Conservation (phyloP, 2,797 vertebrate genomes). For the Peromyscus nudipes region DNA sequence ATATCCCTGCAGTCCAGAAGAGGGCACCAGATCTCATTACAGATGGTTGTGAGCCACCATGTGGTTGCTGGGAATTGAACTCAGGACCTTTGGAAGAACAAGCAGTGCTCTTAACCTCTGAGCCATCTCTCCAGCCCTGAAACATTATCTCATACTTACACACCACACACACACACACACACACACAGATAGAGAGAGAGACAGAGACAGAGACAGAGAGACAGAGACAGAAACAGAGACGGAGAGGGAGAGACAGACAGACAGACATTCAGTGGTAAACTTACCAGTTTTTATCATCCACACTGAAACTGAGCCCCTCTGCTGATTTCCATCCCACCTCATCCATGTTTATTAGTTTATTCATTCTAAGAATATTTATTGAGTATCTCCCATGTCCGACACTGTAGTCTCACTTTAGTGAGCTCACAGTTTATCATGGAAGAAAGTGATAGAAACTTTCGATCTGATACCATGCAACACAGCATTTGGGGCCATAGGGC, state of each 20-base stretch:
- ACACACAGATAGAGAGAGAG: no score
- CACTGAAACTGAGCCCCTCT: neutral
- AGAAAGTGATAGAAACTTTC: neutral
- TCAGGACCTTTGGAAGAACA: no score
- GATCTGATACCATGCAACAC: fast-evolving
- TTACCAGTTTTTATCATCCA: neutral
- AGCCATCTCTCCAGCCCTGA: no score
- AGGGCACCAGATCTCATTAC: no score
- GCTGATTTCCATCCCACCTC: neutral
- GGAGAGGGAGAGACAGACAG: no score
- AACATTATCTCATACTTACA: neutral
- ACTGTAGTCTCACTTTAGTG: neutral
- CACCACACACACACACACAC: neutral
- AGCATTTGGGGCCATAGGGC: neutral
- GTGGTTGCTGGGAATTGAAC: no score
- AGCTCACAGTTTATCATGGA: neutral
- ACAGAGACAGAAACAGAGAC: no score
- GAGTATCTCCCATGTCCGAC: neutral
- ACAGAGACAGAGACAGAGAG: no score
- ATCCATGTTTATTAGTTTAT: neutral
- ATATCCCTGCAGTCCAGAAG: no score
- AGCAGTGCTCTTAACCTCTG: no score
- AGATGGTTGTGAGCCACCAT: no score
- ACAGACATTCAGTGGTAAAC: neutral
- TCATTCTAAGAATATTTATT: neutral